phyloP scores from a whole-genome alignment of 2,888 invertebrate genomes.

The Lithophane socia region DNA sequence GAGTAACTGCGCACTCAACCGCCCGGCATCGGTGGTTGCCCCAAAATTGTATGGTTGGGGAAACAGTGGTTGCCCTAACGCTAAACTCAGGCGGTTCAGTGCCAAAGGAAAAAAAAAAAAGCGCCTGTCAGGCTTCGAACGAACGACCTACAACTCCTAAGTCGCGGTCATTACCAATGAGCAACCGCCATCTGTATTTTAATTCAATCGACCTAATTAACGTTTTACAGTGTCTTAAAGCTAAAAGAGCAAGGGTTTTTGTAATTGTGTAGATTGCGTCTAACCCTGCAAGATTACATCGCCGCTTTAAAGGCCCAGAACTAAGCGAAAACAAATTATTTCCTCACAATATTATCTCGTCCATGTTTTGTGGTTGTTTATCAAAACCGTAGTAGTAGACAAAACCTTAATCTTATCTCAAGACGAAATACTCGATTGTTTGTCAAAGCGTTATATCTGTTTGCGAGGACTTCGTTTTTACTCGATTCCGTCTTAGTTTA shows the following conservation, averaged over 20 bases:
- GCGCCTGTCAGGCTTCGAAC: not conserved
- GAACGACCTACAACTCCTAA: not conserved
- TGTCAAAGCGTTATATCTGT: slow-evolving; percentile 63
- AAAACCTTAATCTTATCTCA: slow-evolving; percentile 64
- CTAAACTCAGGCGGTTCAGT: too few species aligned
- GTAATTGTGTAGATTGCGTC: not conserved
- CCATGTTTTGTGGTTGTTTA: slow-evolving; percentile 64
- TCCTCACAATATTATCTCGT: slow-evolving; percentile 62
- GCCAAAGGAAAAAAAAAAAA: too few species aligned
- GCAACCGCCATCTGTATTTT: not conserved
- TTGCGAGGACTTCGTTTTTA: slow-evolving; percentile 59
- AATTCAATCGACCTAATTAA: not conserved
- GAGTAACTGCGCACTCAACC: not conserved
- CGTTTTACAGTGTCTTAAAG: not conserved
- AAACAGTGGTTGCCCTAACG: too few species aligned
- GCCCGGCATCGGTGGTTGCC: too few species aligned
- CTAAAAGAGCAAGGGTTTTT: too few species aligned
- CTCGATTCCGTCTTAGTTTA: slow-evolving; percentile 44
- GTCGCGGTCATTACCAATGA: not conserved
- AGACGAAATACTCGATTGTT: slow-evolving; percentile 65
- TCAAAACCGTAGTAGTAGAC: slow-evolving; percentile 65
- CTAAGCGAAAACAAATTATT: slow-evolving; percentile 63
- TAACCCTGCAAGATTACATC: slow-evolving; percentile 30
- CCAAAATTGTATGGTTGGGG: too few species aligned
- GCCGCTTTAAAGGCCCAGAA: slow-evolving; percentile 41